Evolutionary conservation across 2,888 invertebrate genomes (phyloP), one percentile per base, ranked within the genome.

Genomic region (Noctua comes): DNA sequence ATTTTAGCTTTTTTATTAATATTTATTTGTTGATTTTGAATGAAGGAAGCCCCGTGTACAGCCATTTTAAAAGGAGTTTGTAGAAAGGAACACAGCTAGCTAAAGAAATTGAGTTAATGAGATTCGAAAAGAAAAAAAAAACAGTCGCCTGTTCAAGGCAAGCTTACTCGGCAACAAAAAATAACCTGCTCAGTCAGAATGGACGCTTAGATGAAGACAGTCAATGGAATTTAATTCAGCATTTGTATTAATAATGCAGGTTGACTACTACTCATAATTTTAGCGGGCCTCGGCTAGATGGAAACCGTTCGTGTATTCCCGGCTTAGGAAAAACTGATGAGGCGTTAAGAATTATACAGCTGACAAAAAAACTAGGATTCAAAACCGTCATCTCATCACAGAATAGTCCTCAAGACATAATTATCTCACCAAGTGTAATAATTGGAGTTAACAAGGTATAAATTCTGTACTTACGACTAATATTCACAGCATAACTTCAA

Each of bases 371-470:
- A 73, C 16, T 16, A 51, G 5, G 18, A 68, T 68, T 68, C 18
- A 74, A 64, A 85, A 85, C 54, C 21, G 40, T 71, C 69, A 75
- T 8, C 65, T 70, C 68, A 36, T 75, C 68, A 73, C 16, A 79
- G 40, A 54, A 75, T 57, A 65, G 68, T 62, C n/a, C 10, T 16
- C 64, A 65, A 83, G 69, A 65, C 71, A 85, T 74, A 85, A 87
- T 85, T 85, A 77, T 85, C 81, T 73, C 74, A 80, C 81, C 68
- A 59, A 68, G 73, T 69, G 68, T 69, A 75, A 80, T 87, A 87
- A 87, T 72, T 75, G 57, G 46, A 73, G 69, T 31, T 70, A 85
- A 73, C 69, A 76, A 80, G 74, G 73, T 72, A 84, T 84, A 79
- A 75, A 79, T 86, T 79, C 84, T 69, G 36, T 62, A 69, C 65